Conservation (phyloP, 2,113 vertebrate species). For the Podarcis cretensis region DNA sequence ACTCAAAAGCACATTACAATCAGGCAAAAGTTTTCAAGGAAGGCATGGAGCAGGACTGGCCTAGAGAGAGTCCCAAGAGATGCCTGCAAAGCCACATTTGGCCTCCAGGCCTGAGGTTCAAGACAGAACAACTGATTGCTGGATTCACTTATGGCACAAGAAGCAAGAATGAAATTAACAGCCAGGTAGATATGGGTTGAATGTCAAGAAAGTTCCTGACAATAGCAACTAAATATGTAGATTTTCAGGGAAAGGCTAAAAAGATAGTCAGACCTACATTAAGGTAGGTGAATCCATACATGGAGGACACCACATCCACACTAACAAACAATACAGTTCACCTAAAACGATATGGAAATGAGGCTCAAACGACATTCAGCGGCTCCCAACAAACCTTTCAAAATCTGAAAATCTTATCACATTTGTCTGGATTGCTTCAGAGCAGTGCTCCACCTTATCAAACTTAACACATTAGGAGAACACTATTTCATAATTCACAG, state of each 20-base stretch:
- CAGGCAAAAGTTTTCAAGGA: too few species aligned
- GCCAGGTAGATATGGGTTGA: not conserved
- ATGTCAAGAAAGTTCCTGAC: not conserved
- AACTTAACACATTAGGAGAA: not conserved
- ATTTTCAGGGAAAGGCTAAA: not conserved
- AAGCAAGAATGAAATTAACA: not conserved
- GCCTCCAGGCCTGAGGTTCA: not conserved
- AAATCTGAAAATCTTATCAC: not conserved
- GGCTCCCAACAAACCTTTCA: not conserved
- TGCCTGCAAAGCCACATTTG: too few species aligned
- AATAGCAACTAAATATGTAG: not conserved
- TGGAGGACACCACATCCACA: not conserved
- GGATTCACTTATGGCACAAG: not conserved
- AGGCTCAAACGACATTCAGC: not conserved
- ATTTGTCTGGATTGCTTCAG: not conserved
- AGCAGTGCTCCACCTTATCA: not conserved
- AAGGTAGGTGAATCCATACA: not conserved
- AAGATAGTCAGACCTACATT: not conserved
- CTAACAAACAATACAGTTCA: not conserved
- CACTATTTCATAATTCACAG: not conserved
- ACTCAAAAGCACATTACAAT: too few species aligned
- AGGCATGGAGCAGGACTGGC: too few species aligned
- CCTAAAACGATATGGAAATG: not conserved
- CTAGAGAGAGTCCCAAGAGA: too few species aligned
- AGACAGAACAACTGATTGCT: not conserved